Evolutionary conservation across 2,888 invertebrate genomes (phyloP), one percentile per base, ranked within the genome.

Genomic region (Augochlorella aurata): DNA sequence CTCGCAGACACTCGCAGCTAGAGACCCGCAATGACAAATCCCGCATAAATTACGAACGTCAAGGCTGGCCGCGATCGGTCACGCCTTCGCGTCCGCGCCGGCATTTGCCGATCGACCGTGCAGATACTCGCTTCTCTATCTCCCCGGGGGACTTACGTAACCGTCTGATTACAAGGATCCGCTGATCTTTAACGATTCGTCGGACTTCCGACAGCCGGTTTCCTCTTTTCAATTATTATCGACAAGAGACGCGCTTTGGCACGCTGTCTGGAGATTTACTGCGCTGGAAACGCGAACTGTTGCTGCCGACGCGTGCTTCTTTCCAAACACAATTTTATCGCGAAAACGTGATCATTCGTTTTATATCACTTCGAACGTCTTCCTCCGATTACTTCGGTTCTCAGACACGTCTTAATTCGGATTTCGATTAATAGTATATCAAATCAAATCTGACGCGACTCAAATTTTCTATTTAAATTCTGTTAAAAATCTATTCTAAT

Each of bases 31-130:
- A 88, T 90, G 90, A 92, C 90, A 90, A 91, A 91, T 91, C 90
- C 88, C 61, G 90, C 89, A 92, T 92, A 91, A 92, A 91, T 91
- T 91, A 90, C 72, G 67, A 77, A 70, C 50, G 74, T 79, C 85
- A 88, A 88, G 88, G 88, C 79, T 82, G 80, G 69, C 54, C 80
- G 82, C 82, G 87, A 88, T 85, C 82, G 87, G 87, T 88, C 87
- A 82, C 87, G 81, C 88, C 88, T 88, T 81, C 75, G 45, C 52
- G 71, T 54, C 66, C 63, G 38, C 79, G 63, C 18, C 38, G 67
- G 52, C 47, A 69, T 70, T 87, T 68, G 68, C 71, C 65, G 78
- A 84, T 81, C 85, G 71, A 74, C 74, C 68, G 49, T 21, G 14
- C 61, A 58, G 82, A 84, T 78, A 84, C 52, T 54, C 18, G 74